A percentile compares a stretch with the other conserved stretches of the same genome.
Conservation (phyloP, 1,140 invertebrate species). For the Caenorhabditis latens region DNA sequence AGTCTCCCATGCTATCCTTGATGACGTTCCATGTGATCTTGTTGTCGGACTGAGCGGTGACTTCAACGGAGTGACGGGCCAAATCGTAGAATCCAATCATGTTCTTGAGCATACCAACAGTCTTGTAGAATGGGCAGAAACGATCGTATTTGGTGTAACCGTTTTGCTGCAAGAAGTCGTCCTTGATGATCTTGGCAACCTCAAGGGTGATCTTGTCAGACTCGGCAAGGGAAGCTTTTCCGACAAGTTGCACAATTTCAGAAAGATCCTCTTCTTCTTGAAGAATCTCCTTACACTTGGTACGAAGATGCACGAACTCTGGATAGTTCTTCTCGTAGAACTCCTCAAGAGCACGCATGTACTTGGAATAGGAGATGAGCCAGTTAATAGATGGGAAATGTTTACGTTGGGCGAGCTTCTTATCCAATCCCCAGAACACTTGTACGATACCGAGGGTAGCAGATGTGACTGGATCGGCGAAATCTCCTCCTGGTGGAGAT, state of each 20-base stretch:
- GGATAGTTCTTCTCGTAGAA: conserved; percentile 98
- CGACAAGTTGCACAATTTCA: conserved; percentile 99
- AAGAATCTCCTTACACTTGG: conserved; percentile 89
- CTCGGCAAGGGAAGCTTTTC: conserved; percentile 94
- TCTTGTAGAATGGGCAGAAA: conserved; percentile 98
- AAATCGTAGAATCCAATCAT: conserved; percentile 99
- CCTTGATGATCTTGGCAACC: conserved; percentile 94
- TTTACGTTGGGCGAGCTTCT: conserved; percentile 98
- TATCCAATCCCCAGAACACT: conserved; percentile 99
- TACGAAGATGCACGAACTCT: conserved; percentile 92
- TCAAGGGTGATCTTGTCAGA: conserved; percentile 99
- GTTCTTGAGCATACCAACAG: conserved; percentile 96
- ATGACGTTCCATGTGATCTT: conserved; percentile 96
- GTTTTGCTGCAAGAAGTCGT: conserved; percentile 97
- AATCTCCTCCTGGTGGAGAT: conserved; percentile 99
- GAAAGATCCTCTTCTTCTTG: conserved; percentile 97
- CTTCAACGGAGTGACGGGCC: conserved; percentile 95
- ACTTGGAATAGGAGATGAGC: conserved; percentile 98
- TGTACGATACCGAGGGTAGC: conserved; percentile 97
- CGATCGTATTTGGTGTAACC: conserved; percentile 92
- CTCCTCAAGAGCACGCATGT: conserved; percentile 96
- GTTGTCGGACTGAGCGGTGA: conserved; percentile 97
- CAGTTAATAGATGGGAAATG: conserved; percentile 99
- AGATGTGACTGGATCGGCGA: conserved; percentile 99
- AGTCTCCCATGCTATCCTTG: conserved; percentile 93